Conservation (phyloP, 2,888 invertebrate genomes). For the Drosophila putrida region DNA sequence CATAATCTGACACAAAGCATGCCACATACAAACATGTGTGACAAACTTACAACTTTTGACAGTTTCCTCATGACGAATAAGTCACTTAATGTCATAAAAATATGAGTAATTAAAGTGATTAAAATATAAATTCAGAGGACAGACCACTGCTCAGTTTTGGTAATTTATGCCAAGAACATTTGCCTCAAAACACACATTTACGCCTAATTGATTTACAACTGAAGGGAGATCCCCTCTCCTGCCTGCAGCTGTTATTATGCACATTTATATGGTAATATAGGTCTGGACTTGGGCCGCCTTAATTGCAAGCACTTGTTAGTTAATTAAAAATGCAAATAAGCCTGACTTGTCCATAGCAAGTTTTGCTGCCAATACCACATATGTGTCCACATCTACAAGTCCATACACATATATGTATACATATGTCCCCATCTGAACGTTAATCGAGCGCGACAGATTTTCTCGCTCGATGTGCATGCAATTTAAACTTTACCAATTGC, state of each 20-base stretch:
- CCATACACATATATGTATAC: too few relatives aligned
- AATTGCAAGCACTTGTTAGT: slow-evolving; percentile 72
- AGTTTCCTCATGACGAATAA: slow-evolving; percentile 40
- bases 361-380: slow-evolving; percentile 30
- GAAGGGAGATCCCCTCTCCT: slow-evolving; percentile 2
- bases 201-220: slow-evolving; percentile 64
- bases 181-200: slow-evolving; percentile 35
- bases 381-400: slow-evolving; percentile 2
- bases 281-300: slow-evolving; percentile 45
- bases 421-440: slow-evolving; percentile 32
- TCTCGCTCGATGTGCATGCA: slow-evolving; percentile 29
- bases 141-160: slow-evolving; percentile 3
- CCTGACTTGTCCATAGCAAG: slow-evolving; percentile 43
- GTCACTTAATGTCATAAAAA: slow-evolving; percentile 35
- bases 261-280: slow-evolving; percentile 46
- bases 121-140: slow-evolving; percentile 33
- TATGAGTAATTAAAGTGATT: slow-evolving; percentile 51
- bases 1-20: slow-evolving; percentile 41
- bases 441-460: slow-evolving; percentile 65
- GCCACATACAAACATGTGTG: slow-evolving; percentile 2
- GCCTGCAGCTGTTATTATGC: slow-evolving; percentile 37
- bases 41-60: slow-evolving; percentile 46
- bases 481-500: slow-evolving; percentile 58
- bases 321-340: slow-evolving; percentile 74
- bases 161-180: slow-evolving; percentile 45